Base-by-base conservation (phyloP, 1,140 invertebrate species). In the Asobara japonica region DNA sequence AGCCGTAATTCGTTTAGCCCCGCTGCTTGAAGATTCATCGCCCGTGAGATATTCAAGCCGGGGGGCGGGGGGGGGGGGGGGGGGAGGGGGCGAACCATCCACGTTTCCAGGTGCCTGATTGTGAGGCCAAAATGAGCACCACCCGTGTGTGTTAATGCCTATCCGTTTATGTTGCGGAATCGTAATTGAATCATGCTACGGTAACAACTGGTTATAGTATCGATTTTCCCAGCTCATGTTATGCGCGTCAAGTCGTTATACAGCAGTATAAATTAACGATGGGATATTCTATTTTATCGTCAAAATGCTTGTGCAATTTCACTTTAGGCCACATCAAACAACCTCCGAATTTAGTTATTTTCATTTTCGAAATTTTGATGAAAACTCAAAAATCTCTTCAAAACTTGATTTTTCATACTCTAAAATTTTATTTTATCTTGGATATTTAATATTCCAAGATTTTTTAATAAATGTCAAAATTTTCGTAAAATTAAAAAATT, bases 21-120 rank as follows among this genome's bases (percentile, higher is more conserved):
- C 56, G 38, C 61, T 71, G 61, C 69, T 71, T 65, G 61, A 65
- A 71, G 69, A 71, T 71, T 71, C 69, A 71, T 65, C 38, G 69
- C 69, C 69, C 38, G 61, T 71, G 61, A 71, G 69, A 71, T 64
- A 71, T 71, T 71, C 38, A 27, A 27, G 8, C 33, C 51, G 13
- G 13, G 30, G 31, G 61, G n/a, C n/a, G n/a, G n/a, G n/a, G n/a
- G n/a, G n/a, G n/a, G n/a, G n/a, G n/a, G n/a, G n/a, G n/a, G n/a
- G n/a, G n/a, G n/a, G n/a, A n/a, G n/a, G n/a, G n/a, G n/a, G 10
- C 30, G 33, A 36, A 69, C 29, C 61, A 70, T 60, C 22, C 60
- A 64, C 60, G 36, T 70, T 70, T 64, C 61, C 60, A 36, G 36
- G 38, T 27, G 10, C 36, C 60, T 69, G 51, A 69, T 69, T 69